Base-by-base conservation (phyloP, 1,140 invertebrate species). In the Atta colombica region DNA sequence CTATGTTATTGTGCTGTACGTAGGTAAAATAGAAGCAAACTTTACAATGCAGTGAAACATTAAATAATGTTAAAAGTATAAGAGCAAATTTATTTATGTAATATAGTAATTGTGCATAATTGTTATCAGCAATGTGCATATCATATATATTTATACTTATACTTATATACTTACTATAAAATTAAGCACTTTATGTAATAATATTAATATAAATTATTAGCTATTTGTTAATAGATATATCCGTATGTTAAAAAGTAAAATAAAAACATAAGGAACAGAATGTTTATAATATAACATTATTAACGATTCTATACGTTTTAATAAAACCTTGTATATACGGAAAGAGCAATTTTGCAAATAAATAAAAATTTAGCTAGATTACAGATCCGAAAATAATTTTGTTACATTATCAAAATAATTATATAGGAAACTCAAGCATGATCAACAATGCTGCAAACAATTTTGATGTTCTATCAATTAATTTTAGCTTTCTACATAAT, bases 1-100 rank as follows among this genome's bases (percentile, higher is more conserved):
- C 63, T 69, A 55, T 69, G 16, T 65, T 45, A 28, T 77, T 77
- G 21, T 35, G n/a, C 8, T 80, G 12, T 68, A 21, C 6, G 49
- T 31, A 8, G 5, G 28, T 31, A 21, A 45, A 35, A n/a, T 68
- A 45, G 10, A 49, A 49, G 28, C 6, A 39, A 60, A 49, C 16
- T 66, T 31, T 0, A n/a, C 12, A 45, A 49, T 55, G 39, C 28
- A 4, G 16, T 18, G 7, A 35, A 51, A 66, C 28, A 78, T 68
- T 31, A 6, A 60, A 58, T 75, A 31, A 35, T n/a, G 18, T 31
- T 35, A 58, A 75, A 12, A 31, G 12, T 58, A 31, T 31, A 5
- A 58, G 18, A n/a, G 2, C 3, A 58, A 75, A 35, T 75, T 58
- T 21, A 12, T 31, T 35, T 14, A 1, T 10, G 2, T 58, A 35